Evolutionary conservation across 2,888 invertebrate genomes (phyloP).

Genomic region (Xanthostigma xanthostigma): DNA sequence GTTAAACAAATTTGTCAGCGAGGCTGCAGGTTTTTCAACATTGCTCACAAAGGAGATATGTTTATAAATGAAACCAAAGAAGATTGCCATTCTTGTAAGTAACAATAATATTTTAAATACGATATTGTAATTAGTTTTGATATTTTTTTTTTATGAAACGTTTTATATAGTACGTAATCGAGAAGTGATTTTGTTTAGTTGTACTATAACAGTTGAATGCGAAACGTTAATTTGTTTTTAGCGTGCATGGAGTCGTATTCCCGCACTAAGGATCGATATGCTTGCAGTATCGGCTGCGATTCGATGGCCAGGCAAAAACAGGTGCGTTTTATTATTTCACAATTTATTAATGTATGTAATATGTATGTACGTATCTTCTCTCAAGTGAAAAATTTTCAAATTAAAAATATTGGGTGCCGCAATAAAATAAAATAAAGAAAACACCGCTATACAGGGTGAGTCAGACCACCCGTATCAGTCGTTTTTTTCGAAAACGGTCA

Average conservation of each 20-base stretch:
- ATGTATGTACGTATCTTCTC: no score
- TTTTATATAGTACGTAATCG: no score
- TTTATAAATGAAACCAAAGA: not conserved
- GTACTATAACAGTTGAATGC: not conserved
- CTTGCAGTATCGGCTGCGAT: slow-evolving; percentile 3
- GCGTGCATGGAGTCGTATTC: slow-evolving; percentile 4
- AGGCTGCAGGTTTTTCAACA: slow-evolving; percentile 4
- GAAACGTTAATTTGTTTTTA: not conserved
- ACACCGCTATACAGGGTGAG: no score
- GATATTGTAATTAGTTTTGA: no score
- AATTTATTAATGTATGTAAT: no score
- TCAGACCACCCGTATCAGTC: no score
- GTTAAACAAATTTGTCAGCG: slow-evolving; percentile 2
- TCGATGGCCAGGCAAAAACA: slow-evolving; percentile 1
- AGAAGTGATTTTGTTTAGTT: not conserved
- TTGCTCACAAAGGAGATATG: not conserved
- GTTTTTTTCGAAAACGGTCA: no score
- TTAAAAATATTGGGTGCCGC: no score
- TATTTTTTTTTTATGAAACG: no score
- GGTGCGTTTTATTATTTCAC: not conserved
- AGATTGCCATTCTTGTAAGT: slow-evolving; percentile 1
- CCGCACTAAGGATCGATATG: not conserved
- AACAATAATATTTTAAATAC: no score
- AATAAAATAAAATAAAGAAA: no score
- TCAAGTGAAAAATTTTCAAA: no score